A percentile compares a stretch with the other conserved stretches of the same genome.
Conservation (phyloP, 2,113 vertebrate genomes). For the Turdus rufiventris region DNA sequence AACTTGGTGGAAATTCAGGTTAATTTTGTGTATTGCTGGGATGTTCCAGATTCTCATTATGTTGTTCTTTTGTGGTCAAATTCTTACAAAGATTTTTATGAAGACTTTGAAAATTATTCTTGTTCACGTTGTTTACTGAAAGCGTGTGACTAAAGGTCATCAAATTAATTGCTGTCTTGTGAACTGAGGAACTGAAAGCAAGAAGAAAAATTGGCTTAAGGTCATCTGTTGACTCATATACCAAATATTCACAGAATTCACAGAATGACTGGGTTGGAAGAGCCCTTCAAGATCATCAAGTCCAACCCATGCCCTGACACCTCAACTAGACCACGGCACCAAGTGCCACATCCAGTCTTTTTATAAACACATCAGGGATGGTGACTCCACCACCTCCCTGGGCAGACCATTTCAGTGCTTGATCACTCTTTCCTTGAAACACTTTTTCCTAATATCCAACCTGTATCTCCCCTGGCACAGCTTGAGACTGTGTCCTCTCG, state of each 20-base stretch:
- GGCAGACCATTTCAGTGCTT: too few relatives aligned
- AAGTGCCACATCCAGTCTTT: too few relatives aligned
- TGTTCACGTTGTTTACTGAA: not conserved
- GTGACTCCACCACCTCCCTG: too few relatives aligned
- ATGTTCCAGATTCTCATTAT: not conserved
- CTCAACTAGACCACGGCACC: too few relatives aligned
- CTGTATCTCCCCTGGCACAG: too few relatives aligned
- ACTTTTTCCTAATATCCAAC: too few relatives aligned
- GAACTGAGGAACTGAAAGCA: conserved; percentile 22
- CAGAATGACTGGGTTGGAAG: too few relatives aligned
- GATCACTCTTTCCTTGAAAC: too few relatives aligned
- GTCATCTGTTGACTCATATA: not conserved
- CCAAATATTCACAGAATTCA: not conserved
- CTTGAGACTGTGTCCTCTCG: too few relatives aligned
- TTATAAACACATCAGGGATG: too few relatives aligned
- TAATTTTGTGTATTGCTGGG: not conserved
- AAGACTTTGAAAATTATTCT: not conserved
- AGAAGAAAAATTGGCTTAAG: not conserved
- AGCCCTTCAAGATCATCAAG: too few relatives aligned
- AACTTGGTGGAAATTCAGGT: not conserved
- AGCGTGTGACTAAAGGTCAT: not conserved
- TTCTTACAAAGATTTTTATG: not conserved
- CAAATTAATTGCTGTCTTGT: not conserved
- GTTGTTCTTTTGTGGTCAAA: not conserved
- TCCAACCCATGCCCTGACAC: too few relatives aligned